Base-by-base conservation (phyloP, 2,888 invertebrate species). In the Cephus nigrinus region DNA sequence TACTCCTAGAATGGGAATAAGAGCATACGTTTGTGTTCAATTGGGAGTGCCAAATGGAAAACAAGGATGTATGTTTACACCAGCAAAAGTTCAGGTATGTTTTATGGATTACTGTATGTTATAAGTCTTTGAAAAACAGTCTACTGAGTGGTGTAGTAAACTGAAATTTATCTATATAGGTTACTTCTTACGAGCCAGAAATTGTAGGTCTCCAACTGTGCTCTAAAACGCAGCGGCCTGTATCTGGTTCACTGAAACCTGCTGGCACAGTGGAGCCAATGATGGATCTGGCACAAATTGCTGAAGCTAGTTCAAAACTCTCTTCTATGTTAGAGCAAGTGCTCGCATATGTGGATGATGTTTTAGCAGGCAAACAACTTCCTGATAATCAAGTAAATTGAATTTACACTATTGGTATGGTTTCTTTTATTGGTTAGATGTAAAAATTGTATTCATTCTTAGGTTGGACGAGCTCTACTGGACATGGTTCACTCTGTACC, bases 41-140 rank as follows among this genome's bases (percentile, higher is more conserved):
- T 94, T 99, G 80, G 99, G 99, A 72, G 98, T 99, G 73, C 99
- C 99, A 73, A 96, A 96, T 82, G 98, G 98, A 82, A 97, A 97
- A 90, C 95, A 95, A 89, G 98, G 99, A 81, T 96, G 96, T 90
- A 97, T 98, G 98, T 99, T 99, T 92, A 98, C 99, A 0, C 98
- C 98, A 35, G 96, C 99, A 68, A 96, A 96, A 84, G 97, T 98
- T 12, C 96, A 97, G 88, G 91, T 91, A 86, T 31, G 55, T 33
- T 35, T 71, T 73, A 23, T 31, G 5, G 9, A 12, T 78, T 23
- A 12, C 30, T 71, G 71, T 15, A 32, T 30, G 11, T 30, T 71
- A 33, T 33, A 71, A 31, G 5, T 32, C 30, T 71, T 71, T 71
- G 15, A 30, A 33, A 23, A 55, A 23, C 2, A 9, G 23, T 55